Conservation (phyloP, 2,888 invertebrate genomes). For the Autographa gamma region DNA sequence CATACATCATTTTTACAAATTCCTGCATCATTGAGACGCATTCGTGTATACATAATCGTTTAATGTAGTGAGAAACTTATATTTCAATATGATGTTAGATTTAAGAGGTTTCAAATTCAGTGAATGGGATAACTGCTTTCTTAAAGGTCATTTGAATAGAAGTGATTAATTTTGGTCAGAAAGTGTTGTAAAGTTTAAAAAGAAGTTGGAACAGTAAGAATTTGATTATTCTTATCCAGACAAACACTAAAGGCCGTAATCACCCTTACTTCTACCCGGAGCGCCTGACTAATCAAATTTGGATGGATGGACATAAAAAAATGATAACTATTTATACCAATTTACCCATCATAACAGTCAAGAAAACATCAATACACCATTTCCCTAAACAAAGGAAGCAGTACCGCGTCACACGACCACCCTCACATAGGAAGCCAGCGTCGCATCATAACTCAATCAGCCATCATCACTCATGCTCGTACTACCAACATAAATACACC, state of each 20-base stretch:
- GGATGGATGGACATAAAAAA: too few relatives aligned
- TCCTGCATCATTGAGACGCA: slow-evolving; percentile 53
- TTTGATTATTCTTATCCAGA: too few relatives aligned
- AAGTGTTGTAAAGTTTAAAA: too few relatives aligned
- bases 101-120: slow-evolving; percentile 6
- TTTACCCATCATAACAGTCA: too few relatives aligned
- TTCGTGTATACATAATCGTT: slow-evolving; percentile 65
- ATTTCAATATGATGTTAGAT: slow-evolving; percentile 17
- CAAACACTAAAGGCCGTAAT: too few relatives aligned
- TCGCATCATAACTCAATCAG: slow-evolving; percentile 36
- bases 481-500: slow-evolving; percentile 14
- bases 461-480: slow-evolving; percentile 21
- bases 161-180: background rate
- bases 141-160: too few relatives aligned
- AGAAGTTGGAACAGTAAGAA: too few relatives aligned
- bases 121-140: slow-evolving; percentile 13
- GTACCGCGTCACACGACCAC: slow-evolving; percentile 26
- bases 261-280: too few relatives aligned
- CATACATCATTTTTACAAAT: slow-evolving; percentile 55
- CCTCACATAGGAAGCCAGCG: slow-evolving; percentile 31
- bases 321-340: too few relatives aligned
- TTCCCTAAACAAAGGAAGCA: background rate
- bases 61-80: slow-evolving; percentile 50
- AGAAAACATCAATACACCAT: background rate
- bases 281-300: too few relatives aligned